A percentile compares a stretch with the other conserved stretches of the same genome.
These are phyloP conservation scores for Orgyia antiqua DNA, from an alignment of 2,888 invertebrate genomes.

Conservation along the genomic window DNA sequence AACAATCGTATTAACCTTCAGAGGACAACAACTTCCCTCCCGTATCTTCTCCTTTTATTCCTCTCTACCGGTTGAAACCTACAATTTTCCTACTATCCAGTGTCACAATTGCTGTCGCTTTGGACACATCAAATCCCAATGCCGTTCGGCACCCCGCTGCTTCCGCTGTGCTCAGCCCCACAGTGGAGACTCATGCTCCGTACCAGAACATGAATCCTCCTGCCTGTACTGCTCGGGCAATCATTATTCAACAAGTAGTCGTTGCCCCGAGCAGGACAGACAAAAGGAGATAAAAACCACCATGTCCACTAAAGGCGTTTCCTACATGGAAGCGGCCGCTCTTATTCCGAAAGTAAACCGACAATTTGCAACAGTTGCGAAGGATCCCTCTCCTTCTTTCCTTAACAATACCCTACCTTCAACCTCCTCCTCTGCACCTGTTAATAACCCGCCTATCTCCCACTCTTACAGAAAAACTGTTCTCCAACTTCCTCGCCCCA, in stretches of 20 bases:
- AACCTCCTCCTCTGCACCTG: not conserved
- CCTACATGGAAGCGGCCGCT: not conserved
- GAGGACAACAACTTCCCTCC: constrained; percentile 5
- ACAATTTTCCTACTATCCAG: constrained; percentile 1
- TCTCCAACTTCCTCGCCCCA: not conserved
- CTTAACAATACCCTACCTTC: too few relatives aligned
- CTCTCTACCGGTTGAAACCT: constrained; percentile 6
- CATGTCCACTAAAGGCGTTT: not conserved
- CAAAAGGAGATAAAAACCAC: not conserved
- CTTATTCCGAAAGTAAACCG: not conserved
- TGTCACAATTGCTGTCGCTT: too few relatives aligned
- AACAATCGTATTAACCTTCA: constrained; percentile 8
- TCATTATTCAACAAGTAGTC: not conserved
- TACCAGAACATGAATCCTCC: not conserved
- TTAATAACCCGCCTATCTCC: not conserved
- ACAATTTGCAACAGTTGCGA: too few relatives aligned
- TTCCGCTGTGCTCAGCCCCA: not conserved
- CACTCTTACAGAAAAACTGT: not conserved
- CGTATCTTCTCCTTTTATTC: constrained; percentile 3
- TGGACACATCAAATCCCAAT: not conserved
- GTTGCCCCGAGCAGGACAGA: not conserved
- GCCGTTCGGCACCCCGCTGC: not conserved
- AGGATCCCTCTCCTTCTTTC: not conserved
- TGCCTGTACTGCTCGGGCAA: not conserved
- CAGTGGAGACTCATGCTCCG: not conserved